Evolutionary conservation across 2,888 invertebrate genomes (phyloP), one percentile per base, ranked within the genome.

Genomic region (Hirtodrosophila cameraria): DNA sequence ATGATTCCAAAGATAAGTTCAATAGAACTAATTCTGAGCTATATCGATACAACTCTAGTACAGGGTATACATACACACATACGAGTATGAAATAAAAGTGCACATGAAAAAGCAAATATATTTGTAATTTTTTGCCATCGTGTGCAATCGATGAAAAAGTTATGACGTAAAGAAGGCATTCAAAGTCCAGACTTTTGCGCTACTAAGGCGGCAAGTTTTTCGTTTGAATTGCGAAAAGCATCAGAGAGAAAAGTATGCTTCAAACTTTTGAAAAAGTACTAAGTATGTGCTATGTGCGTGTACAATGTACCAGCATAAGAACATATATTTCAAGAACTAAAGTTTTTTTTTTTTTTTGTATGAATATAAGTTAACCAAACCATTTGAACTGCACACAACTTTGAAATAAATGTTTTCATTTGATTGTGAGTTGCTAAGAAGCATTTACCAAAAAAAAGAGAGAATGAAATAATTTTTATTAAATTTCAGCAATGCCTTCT

Each of bases 161-260:
- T 65, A 64, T 65, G 66, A 38, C 36, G 36, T 13, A 59, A 46
- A 42, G 35, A 12, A 31, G 31, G 31, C 52, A 36, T 31, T 18
- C 27, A 57, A 50, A 54, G 54, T 72, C 60, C 59, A 54, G 42
- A 42, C 30, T 61, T n/a, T 16, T 25, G 36, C 41, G 35, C 28
- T 60, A 62, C 39, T 27, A 20, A 16, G 27, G 4, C 27, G 6
- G 46, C 20, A 46, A 46, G 13, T 62, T 45, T 49, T 20, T 12
- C 15, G n/a, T 28, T 25, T 20, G 18, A 43, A 42, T 36, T 42
- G 35, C 15, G 1, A 69, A 71, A 35, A 30, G 30, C 55, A 49
- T 15, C 43, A 13, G 16, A 57, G 36, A 39, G 72, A 42, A 72
- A 65, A 71, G 46, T 50, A 33, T 66, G 49, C 57, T 71, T 65